These are phyloP conservation scores for Thalpophila matura DNA, from an alignment of 2,888 invertebrate genomes.

Conservation along the genomic window DNA sequence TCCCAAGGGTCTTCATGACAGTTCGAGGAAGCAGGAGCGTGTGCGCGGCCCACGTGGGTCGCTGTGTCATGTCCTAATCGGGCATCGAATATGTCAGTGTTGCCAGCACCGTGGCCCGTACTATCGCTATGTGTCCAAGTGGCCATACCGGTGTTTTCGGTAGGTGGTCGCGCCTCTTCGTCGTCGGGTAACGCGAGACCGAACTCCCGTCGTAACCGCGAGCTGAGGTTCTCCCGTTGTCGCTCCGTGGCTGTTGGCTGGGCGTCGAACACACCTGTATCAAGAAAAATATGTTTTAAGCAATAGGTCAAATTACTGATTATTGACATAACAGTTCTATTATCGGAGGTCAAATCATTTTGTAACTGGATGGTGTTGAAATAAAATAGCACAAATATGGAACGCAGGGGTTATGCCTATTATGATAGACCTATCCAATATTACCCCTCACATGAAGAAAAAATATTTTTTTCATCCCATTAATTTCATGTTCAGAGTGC, in stretches of 20 bases:
- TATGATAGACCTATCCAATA: no score
- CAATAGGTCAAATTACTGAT: conserved; percentile 20
- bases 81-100: conserved; percentile 2
- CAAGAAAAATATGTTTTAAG: conserved; percentile 50
- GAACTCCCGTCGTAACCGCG: conserved; percentile 95
- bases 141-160: conserved; percentile 70
- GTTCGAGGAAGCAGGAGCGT: conserved; percentile 14
- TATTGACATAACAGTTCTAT: not conserved
- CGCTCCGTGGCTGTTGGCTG: conserved; percentile 96
- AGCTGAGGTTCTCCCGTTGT: conserved; percentile 96
- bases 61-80: conserved; percentile 11
- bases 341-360: not conserved
- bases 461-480: no score
- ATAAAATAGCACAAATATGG: conserved; percentile 2
- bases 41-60: not conserved
- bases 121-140: conserved; percentile 51
- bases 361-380: not conserved
- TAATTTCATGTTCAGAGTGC: no score
- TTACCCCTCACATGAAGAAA: no score
- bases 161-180: conserved; percentile 91
- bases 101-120: conserved; percentile 19
- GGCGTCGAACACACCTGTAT: conserved; percentile 94
- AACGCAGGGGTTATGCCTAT: not conserved
- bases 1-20: conserved; percentile 42
- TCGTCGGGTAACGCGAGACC: conserved; percentile 94